Conservation (phyloP, 2,113 vertebrate genomes). For the Meles meles region DNA sequence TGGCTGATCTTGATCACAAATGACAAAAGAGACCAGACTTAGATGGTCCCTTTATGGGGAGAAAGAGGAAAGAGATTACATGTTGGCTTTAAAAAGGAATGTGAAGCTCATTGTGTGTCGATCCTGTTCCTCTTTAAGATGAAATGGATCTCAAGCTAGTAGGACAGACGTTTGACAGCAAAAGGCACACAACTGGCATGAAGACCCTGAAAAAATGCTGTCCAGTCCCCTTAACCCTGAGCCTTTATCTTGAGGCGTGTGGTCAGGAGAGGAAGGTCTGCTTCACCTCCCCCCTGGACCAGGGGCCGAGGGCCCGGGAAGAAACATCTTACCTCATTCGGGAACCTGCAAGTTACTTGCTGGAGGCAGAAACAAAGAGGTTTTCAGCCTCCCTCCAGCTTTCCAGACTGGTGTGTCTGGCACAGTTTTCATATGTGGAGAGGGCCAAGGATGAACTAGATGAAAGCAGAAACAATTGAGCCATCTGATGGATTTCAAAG, state of each 20-base stretch:
- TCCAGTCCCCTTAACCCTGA: background rate
- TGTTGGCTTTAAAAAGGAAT: background rate
- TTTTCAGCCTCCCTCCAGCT: background rate
- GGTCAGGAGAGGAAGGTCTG: background rate
- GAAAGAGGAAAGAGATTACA: background rate
- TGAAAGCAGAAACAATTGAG: conserved; percentile 73
- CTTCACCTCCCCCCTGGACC: background rate
- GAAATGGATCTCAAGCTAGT: background rate
- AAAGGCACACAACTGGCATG: background rate
- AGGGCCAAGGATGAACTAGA: conserved; percentile 48
- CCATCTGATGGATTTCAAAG: conserved; percentile 70
- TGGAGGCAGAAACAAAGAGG: background rate
- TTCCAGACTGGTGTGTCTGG: background rate
- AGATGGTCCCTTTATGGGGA: background rate
- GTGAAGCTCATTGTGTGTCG: background rate
- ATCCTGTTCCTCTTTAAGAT: background rate
- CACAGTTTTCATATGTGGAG: background rate
- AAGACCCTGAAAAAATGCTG: background rate
- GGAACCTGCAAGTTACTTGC: background rate
- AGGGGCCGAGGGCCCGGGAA: background rate
- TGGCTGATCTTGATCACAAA: background rate
- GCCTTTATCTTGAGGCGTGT: background rate
- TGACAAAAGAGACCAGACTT: background rate
- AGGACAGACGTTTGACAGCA: background rate
- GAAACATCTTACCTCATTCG: background rate